phyloP scores from a whole-genome alignment of 2,113 vertebrate genomes.

The Panthera uncia region DNA sequence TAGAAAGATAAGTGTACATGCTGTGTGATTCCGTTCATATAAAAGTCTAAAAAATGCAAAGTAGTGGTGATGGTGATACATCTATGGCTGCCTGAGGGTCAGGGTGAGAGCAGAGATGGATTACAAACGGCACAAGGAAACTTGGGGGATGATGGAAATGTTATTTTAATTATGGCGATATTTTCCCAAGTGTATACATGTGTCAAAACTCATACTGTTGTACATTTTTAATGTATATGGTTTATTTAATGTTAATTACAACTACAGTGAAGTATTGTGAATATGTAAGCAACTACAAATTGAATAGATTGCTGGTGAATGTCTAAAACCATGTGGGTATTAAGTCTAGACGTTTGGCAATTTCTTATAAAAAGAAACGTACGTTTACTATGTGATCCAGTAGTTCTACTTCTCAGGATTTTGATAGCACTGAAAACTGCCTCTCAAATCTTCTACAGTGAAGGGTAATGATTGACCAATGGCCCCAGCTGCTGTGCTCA shows the following conservation, averaged over 20 bases:
- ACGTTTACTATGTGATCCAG: neutral
- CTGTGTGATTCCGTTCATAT: neutral
- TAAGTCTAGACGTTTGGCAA: neutral
- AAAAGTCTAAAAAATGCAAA: neutral
- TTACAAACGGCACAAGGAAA: neutral
- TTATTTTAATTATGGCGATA: neutral
- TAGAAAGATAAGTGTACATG: neutral
- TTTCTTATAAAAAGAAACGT: neutral
- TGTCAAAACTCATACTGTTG: neutral
- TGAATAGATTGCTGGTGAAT: neutral
- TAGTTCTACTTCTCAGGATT: neutral
- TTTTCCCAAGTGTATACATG: neutral
- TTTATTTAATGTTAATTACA: neutral
- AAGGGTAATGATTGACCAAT: accelerated
- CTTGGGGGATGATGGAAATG: neutral
- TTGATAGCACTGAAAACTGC: neutral
- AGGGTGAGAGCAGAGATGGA: too few species aligned
- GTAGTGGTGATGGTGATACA: neutral
- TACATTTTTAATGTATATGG: neutral
- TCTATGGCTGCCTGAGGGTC: accelerated
- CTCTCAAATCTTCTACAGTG: neutral
- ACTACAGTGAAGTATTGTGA: neutral
- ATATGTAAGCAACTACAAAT: neutral
- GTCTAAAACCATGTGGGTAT: accelerated
- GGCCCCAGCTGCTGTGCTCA: neutral